Conservation (phyloP, 2,888 invertebrate genomes). For the Drosophila tanythrix region DNA sequence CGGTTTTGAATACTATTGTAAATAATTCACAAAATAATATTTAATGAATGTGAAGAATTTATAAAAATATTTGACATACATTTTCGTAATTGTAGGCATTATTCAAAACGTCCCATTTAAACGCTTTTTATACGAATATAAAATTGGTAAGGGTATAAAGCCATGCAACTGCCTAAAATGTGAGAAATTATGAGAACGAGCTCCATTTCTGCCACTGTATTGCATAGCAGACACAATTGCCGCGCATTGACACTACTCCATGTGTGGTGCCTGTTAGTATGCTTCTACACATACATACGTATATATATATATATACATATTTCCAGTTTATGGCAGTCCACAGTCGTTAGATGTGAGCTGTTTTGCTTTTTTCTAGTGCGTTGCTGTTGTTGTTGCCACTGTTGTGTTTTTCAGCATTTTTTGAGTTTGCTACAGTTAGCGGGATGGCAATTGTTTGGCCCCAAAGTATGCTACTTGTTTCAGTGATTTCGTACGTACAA, state of each 20-base stretch:
- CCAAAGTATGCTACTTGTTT: conserved; percentile 75
- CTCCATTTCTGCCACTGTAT: conserved; percentile 38
- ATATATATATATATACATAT: conserved; percentile 19
- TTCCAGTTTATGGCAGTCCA: conserved; percentile 54
- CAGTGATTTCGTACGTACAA: conserved; percentile 57
- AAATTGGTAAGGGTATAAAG: conserved; percentile 17
- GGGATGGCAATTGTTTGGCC: conserved; percentile 72
- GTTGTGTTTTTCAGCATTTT: conserved; percentile 41
- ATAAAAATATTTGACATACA: background rate
- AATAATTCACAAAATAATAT: too few species aligned
- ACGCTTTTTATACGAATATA: background rate
- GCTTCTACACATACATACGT: background rate
- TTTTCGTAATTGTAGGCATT: too few species aligned
- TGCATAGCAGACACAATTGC: conserved; percentile 47
- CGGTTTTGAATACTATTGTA: background rate
- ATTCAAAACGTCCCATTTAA: background rate
- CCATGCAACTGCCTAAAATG: conserved; percentile 15
- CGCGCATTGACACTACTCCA: conserved; percentile 39
- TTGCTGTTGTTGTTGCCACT: conserved; percentile 19
- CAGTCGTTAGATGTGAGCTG: conserved; percentile 52
- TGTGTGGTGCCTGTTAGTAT: conserved; percentile 22
- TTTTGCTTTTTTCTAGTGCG: conserved; percentile 28
- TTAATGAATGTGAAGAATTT: too few species aligned
- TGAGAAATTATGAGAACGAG: conserved; percentile 35
- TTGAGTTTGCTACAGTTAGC: conserved; percentile 59